Evolutionary conservation across 2,888 invertebrate genomes (phyloP), one percentile per base, ranked within the genome.

Genomic region (Coleophora deauratella): DNA sequence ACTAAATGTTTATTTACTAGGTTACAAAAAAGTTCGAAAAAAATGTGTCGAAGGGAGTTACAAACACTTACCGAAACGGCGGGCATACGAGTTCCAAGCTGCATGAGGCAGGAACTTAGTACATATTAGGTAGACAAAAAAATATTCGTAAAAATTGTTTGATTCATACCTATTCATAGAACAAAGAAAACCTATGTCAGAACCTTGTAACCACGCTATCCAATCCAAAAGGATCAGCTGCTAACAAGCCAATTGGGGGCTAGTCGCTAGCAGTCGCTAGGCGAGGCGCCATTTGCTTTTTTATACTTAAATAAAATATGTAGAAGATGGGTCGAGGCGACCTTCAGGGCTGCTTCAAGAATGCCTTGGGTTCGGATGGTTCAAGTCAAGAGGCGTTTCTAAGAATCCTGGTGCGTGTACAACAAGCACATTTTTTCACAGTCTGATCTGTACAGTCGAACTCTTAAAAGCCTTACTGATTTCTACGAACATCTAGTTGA

Each of bases 301-400:
- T 55, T 46, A 42, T 54, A 56, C 54, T 50, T 50, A 48, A 45
- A 52, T 54, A 67, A 60, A 70, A 71, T 65, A 48, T 52, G 64
- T 62, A 21, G 21, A 21, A 21, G 3, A 21, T 21, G 21, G 72
- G 61, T 59, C 53, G 51, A 60, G 45, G 54, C 75, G 79, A 72
- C 81, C 80, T 80, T 81, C 78, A 73, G 66, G 71, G 64, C 56
- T 62, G 59, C 50, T 55, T 55, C 55, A 48, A 64, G 73, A 77
- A 77, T 74, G 63, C 60, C 62, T 67, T 62, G 50, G 63, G 48
- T 55, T 62, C 52, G 62, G 47, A 55, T 54, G 57, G 60, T 65
- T 62, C 66, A 66, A 72, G 62, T 62, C 66, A 66, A 72, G 62
- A 67, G 63, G 71, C 68, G 72, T 72, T 80, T 81, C 82, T 62